Evolutionary conservation across 2,888 invertebrate genomes (phyloP).

Genomic region (Lacanobia oleracea): DNA sequence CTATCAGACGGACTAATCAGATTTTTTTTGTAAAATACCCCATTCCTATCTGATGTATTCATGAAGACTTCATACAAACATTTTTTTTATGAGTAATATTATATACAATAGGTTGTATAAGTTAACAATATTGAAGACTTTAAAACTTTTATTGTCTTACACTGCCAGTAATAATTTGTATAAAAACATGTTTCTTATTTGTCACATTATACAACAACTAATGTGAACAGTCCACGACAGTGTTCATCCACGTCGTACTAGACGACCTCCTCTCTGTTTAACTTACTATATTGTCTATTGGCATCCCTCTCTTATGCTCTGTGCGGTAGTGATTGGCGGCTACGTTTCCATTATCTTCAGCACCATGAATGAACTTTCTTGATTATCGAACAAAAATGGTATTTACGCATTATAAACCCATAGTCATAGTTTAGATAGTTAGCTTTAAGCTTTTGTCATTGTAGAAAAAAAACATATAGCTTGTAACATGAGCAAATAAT

Average conservation of each 20-base stretch:
- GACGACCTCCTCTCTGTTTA: conserved; percentile 66
- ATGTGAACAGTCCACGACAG: conserved; percentile 63
- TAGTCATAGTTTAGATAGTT: not conserved
- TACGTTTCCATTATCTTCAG: conserved; percentile 53
- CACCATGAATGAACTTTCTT: conserved; percentile 59
- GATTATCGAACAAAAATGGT: conserved; percentile 15
- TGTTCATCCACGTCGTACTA: conserved; percentile 72
- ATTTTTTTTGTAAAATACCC: too few species aligned
- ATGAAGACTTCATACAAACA: not conserved
- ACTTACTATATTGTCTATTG: conserved; percentile 61
- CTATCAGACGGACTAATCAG: too few species aligned
- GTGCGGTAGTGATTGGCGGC: conserved; percentile 82
- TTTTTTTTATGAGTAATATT: not conserved
- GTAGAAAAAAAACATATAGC: not conserved
- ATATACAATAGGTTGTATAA: not conserved
- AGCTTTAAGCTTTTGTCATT: not conserved
- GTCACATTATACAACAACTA: conserved; percentile 50
- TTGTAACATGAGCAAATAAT: not conserved
- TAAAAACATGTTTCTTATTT: conserved; percentile 14
- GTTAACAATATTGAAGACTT: conserved; percentile 34
- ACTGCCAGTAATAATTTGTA: conserved; percentile 8
- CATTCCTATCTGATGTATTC: too few species aligned
- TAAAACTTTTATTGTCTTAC: conserved; percentile 11
- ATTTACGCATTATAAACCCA: not conserved
- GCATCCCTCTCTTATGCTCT: conserved; percentile 81